A percentile compares a stretch with the other conserved stretches of the same genome.
Conservation (phyloP, 2,888 invertebrate genomes). For the Cybosia mesomella region DNA sequence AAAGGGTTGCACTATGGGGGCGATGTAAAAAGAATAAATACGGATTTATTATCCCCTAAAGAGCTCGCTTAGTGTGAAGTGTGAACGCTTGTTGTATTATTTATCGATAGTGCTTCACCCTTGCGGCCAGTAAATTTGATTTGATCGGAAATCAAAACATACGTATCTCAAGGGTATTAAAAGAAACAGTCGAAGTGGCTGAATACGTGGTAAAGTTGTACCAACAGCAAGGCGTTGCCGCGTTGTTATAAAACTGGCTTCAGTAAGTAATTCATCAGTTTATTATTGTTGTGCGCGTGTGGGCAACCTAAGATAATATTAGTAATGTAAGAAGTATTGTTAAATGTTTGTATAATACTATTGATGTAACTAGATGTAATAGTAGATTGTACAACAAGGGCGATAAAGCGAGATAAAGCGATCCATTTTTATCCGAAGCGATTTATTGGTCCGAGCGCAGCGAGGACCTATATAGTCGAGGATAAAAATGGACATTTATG, state of each 20-base stretch:
- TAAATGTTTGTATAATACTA: not conserved
- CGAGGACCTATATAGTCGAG: no score
- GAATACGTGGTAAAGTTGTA: constrained; percentile 7
- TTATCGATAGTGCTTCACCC: constrained; percentile 69
- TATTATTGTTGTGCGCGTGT: not conserved
- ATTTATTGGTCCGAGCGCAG: no score
- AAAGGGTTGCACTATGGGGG: constrained; percentile 68
- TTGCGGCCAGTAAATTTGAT: constrained; percentile 81
- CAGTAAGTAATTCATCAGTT: not conserved
- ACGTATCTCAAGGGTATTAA: constrained; percentile 59
- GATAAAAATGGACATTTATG: no score
- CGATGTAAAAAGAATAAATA: constrained; percentile 85
- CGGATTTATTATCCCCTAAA: constrained; percentile 86
- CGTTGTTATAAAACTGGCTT: not conserved
- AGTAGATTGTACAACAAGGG: no score
- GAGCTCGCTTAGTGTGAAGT: constrained; percentile 81
- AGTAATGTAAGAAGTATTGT: not conserved
- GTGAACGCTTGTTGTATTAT: constrained; percentile 83
- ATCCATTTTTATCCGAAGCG: no score
- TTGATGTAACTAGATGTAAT: not conserved
- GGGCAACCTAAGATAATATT: not conserved
- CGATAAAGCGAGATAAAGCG: no score
- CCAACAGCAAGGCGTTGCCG: not conserved
- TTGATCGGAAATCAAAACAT: constrained; percentile 79
- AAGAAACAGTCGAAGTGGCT: constrained; percentile 15